Percentiles rank a stretch among this genome's conserved stretches.
These are phyloP conservation scores for Heterochromis multidens DNA, from an alignment of 2,113 vertebrate genomes.

Conservation along the genomic window DNA sequence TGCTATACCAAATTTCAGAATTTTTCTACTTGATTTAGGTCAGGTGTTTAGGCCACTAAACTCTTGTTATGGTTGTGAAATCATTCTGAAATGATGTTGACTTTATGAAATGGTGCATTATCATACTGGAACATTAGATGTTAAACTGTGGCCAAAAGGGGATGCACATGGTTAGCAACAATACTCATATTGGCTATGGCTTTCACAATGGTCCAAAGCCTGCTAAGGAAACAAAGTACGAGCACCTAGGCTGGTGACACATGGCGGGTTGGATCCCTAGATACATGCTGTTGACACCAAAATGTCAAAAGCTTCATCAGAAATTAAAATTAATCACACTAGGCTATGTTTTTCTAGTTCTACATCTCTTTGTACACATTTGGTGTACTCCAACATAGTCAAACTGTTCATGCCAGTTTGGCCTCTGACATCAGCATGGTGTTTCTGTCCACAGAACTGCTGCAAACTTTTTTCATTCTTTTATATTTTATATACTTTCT, in stretches of 20 bases:
- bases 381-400: background rate
- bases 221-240: background rate
- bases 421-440: too few species aligned
- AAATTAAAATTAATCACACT: background rate
- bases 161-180: background rate
- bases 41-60: too few species aligned
- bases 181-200: background rate
- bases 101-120: background rate
- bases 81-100: background rate
- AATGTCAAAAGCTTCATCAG: background rate
- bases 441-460: background rate
- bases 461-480: background rate
- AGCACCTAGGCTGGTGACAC: background rate
- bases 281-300: background rate
- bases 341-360: too few species aligned
- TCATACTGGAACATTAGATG: background rate
- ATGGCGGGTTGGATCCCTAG: background rate
- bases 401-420: too few species aligned
- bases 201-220: background rate
- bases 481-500: background rate
- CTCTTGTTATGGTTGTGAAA: too few species aligned
- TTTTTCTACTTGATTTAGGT: too few species aligned
- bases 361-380: background rate
- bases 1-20: too few species aligned
- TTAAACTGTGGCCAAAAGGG: background rate